Evolutionary conservation across 2,888 invertebrate genomes (phyloP), one percentile per base, ranked within the genome.

Genomic region (Seira ritae): DNA sequence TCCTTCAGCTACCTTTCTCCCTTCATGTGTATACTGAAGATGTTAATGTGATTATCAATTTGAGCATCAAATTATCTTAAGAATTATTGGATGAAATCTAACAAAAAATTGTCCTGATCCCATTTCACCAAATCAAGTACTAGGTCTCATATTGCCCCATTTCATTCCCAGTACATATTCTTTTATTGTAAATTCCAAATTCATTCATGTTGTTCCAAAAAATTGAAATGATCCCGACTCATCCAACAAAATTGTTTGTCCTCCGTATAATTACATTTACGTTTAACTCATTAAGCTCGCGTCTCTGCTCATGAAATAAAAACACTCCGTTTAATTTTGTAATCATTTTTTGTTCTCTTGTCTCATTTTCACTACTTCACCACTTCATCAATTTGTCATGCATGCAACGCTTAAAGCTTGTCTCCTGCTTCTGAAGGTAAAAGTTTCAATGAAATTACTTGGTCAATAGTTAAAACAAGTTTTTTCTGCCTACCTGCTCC

Each of bases 401-500:
- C 24, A 66, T 66, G 66, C 24, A 66, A 23, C 66, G 8, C 31
- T 31, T 31, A 31, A 2, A 31, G 31, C 31, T 31, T 8, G 31
- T 31, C 31, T 31, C n/a, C n/a, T n/a, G n/a, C n/a, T n/a, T n/a
- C n/a, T 4, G 17, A 17, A 24, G 22, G 17, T 2, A 66, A 66
- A 23, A 19, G 1, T 66, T 66, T 22, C 10, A 24, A 15, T 15
- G 66, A 55, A 55, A 55, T 55, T 55, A 55, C 42, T n/a, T n/a
- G 42, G 42, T n/a, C 31, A 31, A 31, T 31, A 4, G 1, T 69
- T n/a, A 1, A 19, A 19, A 12, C 46, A 46, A 23, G n/a, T 22
- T 65, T 31, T 22, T n/a, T 31, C 31, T 31, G 31, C 85, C 86
- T 86, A 90, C 90, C 87, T 91, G 91, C 22, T 90, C 91, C 66